Evolutionary conservation across 23 tunicate species (phyloP).

Genomic region (Aplidium turbinatum): DNA sequence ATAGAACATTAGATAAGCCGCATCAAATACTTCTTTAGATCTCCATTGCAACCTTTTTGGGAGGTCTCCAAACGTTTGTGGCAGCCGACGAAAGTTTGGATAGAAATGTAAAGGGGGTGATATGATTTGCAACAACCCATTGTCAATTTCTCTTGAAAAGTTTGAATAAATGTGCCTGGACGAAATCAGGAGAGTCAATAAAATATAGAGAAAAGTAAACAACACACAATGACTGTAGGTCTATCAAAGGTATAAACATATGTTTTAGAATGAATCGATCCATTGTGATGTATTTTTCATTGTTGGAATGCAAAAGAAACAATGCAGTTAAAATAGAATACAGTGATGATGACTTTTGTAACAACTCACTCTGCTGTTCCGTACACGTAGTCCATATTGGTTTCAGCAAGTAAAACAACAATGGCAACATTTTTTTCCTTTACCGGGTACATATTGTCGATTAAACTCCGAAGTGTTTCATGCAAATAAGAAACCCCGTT

Average conservation of each 20-base stretch:
- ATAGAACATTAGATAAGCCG: slow-evolving; percentile 37
- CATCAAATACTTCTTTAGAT: slow-evolving; percentile 51
- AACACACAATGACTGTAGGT: background rate
- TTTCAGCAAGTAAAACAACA: slow-evolving; percentile 47
- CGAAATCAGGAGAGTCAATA: background rate
- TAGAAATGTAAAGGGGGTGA: slow-evolving; percentile 25
- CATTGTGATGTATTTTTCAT: background rate
- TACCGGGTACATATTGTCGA: slow-evolving; percentile 35
- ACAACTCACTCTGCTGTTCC: background rate
- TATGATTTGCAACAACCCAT: slow-evolving; percentile 39
- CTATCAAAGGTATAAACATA: background rate
- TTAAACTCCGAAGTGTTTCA: slow-evolving; percentile 22
- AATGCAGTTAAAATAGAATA: background rate
- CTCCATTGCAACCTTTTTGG: slow-evolving; percentile 39
- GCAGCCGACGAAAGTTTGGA: slow-evolving; percentile 22
- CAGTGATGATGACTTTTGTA: background rate
- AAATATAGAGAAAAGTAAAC: background rate
- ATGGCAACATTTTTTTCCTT: slow-evolving; percentile 26
- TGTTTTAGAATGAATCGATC: background rate
- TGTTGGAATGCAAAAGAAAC: background rate
- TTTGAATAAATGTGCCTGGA: slow-evolving; percentile 19
- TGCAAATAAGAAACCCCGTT: slow-evolving; percentile 17
- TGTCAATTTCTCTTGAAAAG: slow-evolving; percentile 34
- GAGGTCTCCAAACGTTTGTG: slow-evolving; percentile 38
- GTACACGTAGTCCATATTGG: slow-evolving; percentile 9